These are phyloP conservation scores for Xyliphius kryptos DNA, from an alignment of 2,113 vertebrate genomes.

Conservation along the genomic window DNA sequence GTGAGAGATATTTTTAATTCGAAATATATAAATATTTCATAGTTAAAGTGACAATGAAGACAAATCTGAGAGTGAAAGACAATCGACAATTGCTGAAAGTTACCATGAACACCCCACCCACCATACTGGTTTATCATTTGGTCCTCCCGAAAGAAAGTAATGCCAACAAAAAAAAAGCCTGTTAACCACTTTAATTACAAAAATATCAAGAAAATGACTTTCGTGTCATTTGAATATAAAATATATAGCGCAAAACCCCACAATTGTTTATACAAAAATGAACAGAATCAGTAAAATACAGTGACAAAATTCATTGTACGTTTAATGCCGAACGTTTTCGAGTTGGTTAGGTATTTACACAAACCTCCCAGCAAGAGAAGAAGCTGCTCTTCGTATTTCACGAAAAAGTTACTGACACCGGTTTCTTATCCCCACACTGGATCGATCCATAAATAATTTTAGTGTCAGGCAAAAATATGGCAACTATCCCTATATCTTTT, in stretches of 20 bases:
- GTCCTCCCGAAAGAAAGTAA: conserved; percentile 53
- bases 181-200: conserved; percentile 30
- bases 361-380: conserved; percentile 25
- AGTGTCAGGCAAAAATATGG: conserved; percentile 46
- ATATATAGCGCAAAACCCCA: conserved; percentile 42
- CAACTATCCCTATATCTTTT: conserved; percentile 40
- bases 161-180: conserved; percentile 34
- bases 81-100: conserved; percentile 50
- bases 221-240: conserved; percentile 38
- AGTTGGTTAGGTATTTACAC: conserved; percentile 34
- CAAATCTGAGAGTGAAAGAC: conserved; percentile 78
- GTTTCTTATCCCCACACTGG: too few species aligned
- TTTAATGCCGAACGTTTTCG: conserved; percentile 18
- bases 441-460: too few species aligned
- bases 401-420: conserved; percentile 10
- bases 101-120: conserved; percentile 54
- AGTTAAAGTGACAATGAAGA: conserved; percentile 67
- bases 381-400: conserved; percentile 11
- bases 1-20: too few species aligned
- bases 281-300: conserved; percentile 21
- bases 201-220: conserved; percentile 42
- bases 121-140: conserved; percentile 56
- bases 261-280: conserved; percentile 26
- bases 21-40: conserved; percentile 84
- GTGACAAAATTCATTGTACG: conserved; percentile 16